A percentile compares a stretch with the other conserved stretches of the same genome.
Evolutionary conservation across 2,797 vertebrate genomes (phyloP).

Genomic region (Hirundo rustica): DNA sequence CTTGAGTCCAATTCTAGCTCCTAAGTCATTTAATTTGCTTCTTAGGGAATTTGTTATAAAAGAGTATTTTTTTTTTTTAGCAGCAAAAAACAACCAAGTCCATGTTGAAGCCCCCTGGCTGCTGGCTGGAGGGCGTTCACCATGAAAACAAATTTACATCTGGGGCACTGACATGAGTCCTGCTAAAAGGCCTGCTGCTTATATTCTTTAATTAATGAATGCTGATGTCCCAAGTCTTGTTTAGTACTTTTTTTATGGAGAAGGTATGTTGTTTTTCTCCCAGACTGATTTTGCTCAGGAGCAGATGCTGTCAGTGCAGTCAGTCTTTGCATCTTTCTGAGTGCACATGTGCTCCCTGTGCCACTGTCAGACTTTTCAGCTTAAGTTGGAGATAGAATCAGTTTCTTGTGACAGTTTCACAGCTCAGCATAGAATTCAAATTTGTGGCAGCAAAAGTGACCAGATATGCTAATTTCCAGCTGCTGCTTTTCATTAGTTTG

Average conservation of each 20-base stretch:
- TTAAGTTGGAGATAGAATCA: not conserved
- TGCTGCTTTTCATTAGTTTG: not conserved
- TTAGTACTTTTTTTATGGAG: not conserved
- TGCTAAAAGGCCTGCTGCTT: not conserved
- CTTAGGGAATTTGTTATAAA: not conserved
- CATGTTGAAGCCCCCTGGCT: not conserved
- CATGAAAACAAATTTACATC: not conserved
- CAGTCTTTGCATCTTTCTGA: not conserved
- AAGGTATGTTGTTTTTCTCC: not conserved
- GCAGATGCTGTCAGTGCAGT: not conserved
- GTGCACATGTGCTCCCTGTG: not conserved
- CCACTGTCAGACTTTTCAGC: not conserved
- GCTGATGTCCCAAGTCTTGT: not conserved
- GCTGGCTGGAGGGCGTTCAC: not conserved
- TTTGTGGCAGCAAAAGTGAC: not conserved
- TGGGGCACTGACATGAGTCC: not conserved
- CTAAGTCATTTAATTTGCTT: not conserved
- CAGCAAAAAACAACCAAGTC: not conserved
- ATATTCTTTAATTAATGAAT: not conserved
- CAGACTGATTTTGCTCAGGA: not conserved
- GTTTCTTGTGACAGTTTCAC: not conserved
- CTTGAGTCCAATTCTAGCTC: not conserved
- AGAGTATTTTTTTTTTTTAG: rapidly evolving
- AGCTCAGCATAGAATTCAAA: not conserved
- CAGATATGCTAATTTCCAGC: not conserved